Evolutionary conservation across 1,140 invertebrate genomes (phyloP), one percentile per base, ranked within the genome.

Genomic region (Drosophila erecta): DNA sequence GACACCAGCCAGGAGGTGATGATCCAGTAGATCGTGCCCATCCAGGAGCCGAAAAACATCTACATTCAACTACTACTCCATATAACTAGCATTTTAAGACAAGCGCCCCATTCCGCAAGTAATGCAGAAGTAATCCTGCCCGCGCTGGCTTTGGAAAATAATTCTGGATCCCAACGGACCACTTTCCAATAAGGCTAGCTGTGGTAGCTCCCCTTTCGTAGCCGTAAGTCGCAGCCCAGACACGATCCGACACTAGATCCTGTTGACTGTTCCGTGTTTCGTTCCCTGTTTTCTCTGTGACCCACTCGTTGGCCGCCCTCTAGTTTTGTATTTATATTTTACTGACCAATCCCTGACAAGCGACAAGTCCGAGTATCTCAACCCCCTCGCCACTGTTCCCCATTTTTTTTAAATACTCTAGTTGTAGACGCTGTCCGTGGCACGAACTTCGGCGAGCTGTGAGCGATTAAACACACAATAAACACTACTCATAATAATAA

Each of bases 1-100:
- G 91, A 92, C 43, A 91, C 91, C 55, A 92, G 91, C 74, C 91
- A 92, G 66, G 91, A 92, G 76, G 91, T 92, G 44, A 92, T 92
- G 91, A 77, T 90, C 61, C 91, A 92, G 73, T 92, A 92, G 73
- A 62, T 8, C 17, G 33, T 15, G 30, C 33, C 14, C 38, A 69
- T 27, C 27, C 30, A 30, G 43, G 47, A 41, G 38, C 44, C 59
- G 55, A 66, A 75, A 75, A 59, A 65, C 64, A 58, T 79, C 49
- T 79, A 84, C 65, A 76, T 79, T 66, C 57, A 84, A 67, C 43
- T 76, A 60, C 49, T 79, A 72, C 77, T 65, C 61, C 73, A 83
- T 59, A 50, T 62, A 60, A 77, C 27, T 71, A 71, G 67, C 14
- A 12, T 35, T 35, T 30, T 71, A 71, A 71, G 67, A 46, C 12